Conservation (phyloP, 2,888 invertebrate species). For the Osmoderma eremita region DNA sequence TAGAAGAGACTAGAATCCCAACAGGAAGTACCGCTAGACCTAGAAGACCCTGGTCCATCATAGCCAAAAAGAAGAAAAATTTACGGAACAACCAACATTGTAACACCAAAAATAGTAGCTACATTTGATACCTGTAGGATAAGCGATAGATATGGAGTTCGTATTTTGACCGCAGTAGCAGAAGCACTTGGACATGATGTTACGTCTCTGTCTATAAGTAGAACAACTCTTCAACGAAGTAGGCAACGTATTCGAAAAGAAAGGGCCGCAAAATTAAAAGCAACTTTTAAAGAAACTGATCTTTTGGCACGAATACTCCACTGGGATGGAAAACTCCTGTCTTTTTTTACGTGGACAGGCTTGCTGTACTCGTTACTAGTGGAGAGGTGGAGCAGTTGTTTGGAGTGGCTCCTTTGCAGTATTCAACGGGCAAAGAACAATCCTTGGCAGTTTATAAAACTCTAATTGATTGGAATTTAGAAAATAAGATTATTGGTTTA, state of each 20-base stretch:
- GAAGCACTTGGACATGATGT: too few relatives aligned
- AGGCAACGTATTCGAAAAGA: too few relatives aligned
- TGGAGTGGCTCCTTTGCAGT: background rate
- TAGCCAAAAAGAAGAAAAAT: background rate
- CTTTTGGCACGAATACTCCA: too few relatives aligned
- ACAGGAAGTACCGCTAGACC: background rate
- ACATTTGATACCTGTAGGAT: background rate
- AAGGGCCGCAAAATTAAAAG: too few relatives aligned
- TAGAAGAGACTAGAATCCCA: background rate
- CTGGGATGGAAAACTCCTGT: background rate
- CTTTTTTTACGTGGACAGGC: background rate
- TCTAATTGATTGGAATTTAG: conserved; percentile 1
- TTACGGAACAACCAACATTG: background rate
- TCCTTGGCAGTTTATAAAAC: background rate
- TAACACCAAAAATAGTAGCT: background rate
- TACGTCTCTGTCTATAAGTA: too few relatives aligned
- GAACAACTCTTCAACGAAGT: too few relatives aligned
- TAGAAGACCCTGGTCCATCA: background rate
- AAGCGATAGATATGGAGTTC: too few relatives aligned
- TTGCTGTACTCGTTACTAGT: too few relatives aligned
- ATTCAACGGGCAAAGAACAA: background rate
- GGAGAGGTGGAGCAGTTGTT: background rate
- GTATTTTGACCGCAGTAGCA: too few relatives aligned
- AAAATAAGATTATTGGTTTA: background rate
- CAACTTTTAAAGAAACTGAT: too few relatives aligned